Evolutionary conservation across 2,113 vertebrate species (phyloP).

Genomic region (Myrmecobius fasciatus): DNA sequence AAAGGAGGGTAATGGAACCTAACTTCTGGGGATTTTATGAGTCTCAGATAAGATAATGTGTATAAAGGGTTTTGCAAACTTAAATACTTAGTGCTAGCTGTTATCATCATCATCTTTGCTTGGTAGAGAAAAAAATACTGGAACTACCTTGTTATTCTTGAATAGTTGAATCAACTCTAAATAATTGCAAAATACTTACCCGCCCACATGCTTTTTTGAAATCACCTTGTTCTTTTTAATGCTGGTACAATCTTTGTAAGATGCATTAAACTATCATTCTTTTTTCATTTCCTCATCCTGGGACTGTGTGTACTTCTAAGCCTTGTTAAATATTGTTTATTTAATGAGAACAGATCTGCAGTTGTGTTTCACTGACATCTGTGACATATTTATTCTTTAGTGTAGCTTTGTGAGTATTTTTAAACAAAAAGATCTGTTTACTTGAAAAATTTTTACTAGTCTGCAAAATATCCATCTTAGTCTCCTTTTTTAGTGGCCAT

Average conservation of each 20-base stretch:
- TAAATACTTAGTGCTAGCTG: neutral
- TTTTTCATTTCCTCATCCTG: neutral
- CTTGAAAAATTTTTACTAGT: neutral
- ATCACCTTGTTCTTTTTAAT: neutral
- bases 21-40: neutral
- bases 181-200: neutral
- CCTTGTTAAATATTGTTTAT: neutral
- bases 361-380: neutral
- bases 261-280: neutral
- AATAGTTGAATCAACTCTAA: slow-evolving; percentile 20
- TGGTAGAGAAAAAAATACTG: slow-evolving; percentile 12
- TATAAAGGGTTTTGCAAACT: neutral
- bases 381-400: neutral
- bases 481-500: neutral
- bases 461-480: neutral
- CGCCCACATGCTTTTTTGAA: neutral
- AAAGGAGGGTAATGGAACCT: neutral
- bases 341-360: neutral
- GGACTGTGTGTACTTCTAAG: neutral
- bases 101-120: neutral
- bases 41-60: neutral
- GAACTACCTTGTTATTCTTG: neutral
- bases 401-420: neutral
- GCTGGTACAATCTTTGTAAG: neutral
- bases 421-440: neutral